These are phyloP conservation scores for Myotis pilosus DNA, from an alignment of 2,797 vertebrate genomes.

Conservation along the genomic window DNA sequence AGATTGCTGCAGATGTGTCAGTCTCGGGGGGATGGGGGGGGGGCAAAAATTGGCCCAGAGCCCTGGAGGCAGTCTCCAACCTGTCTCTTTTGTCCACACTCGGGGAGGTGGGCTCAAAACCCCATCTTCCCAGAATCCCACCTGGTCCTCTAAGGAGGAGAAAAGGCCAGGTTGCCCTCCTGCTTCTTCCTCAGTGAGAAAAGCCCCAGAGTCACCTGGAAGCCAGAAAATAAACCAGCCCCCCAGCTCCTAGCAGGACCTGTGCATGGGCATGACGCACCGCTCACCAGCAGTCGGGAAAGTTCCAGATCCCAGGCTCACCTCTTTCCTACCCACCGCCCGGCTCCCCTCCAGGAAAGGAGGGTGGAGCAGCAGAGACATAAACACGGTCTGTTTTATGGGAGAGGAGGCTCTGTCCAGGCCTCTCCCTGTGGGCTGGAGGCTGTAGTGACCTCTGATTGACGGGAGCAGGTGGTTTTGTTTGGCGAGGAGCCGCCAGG, in stretches of 20 bases:
- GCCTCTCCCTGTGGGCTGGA: conserved; percentile 24
- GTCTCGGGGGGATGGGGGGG: not conserved
- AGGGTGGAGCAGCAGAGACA: conserved; percentile 38
- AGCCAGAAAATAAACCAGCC: not conserved
- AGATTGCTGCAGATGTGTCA: too few species aligned
- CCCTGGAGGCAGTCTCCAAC: too few species aligned
- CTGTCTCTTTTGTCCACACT: not conserved
- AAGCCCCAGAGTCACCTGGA: not conserved
- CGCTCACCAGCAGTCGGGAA: not conserved
- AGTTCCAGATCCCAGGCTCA: not conserved
- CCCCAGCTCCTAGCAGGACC: not conserved
- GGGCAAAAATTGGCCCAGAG: not conserved
- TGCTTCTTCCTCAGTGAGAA: not conserved
- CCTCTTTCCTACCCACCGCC: not conserved
- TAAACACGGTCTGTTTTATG: conserved; percentile 76
- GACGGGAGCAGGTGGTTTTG: conserved; percentile 84
- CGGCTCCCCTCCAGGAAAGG: not conserved
- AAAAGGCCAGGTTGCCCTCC: not conserved
- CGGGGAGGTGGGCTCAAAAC: not conserved
- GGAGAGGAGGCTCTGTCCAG: conserved; percentile 50
- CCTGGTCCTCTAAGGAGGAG: not conserved
- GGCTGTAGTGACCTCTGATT: conserved; percentile 62
- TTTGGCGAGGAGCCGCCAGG: conserved; percentile 41
- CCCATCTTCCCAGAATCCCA: not conserved
- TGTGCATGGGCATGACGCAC: not conserved